Conservation (phyloP, 2,797 vertebrate species). For the Ataeniobius toweri region DNA sequence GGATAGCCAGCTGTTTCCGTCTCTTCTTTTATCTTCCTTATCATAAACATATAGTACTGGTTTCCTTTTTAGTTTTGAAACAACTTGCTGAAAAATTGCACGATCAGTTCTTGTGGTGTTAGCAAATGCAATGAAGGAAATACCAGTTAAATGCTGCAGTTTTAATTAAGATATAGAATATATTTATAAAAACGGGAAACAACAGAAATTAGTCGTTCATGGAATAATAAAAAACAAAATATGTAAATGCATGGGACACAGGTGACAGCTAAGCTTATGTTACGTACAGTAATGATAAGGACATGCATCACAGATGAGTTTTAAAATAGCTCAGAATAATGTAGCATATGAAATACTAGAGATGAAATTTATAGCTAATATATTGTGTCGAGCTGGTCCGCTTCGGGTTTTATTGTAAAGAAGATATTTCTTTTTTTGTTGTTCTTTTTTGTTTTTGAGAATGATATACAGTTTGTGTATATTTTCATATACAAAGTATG, state of each 20-base stretch:
- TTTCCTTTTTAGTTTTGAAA: conserved; percentile 83
- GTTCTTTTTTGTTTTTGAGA: conserved; percentile 89
- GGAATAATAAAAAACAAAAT: conserved; percentile 72
- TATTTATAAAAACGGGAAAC: conserved; percentile 82
- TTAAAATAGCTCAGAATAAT: conserved; percentile 77
- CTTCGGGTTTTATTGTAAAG: conserved; percentile 88
- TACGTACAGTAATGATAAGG: conserved; percentile 78
- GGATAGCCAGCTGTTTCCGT: conserved; percentile 77
- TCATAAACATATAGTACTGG: conserved; percentile 83
- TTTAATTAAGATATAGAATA: conserved; percentile 89
- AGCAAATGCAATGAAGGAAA: conserved; percentile 85
- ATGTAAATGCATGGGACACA: conserved; percentile 87
- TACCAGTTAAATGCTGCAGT: conserved; percentile 95
- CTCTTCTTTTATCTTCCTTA: conserved; percentile 76
- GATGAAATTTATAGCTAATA: conserved; percentile 93
- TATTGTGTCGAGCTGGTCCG: conserved; percentile 97
- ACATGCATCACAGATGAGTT: conserved; percentile 87
- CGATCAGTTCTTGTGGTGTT: conserved; percentile 86
- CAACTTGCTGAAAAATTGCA: conserved; percentile 91
- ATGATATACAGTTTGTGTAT: conserved; percentile 96
- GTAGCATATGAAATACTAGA: conserved; percentile 87
- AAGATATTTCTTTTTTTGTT: conserved; percentile 81
- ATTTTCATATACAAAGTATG: conserved; percentile 98
- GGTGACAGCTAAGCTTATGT: conserved; percentile 80
- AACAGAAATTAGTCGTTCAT: conserved; percentile 74